Evolutionary conservation across 1,140 invertebrate genomes (phyloP).

Genomic region (Meloidogyne chitwoodi): DNA sequence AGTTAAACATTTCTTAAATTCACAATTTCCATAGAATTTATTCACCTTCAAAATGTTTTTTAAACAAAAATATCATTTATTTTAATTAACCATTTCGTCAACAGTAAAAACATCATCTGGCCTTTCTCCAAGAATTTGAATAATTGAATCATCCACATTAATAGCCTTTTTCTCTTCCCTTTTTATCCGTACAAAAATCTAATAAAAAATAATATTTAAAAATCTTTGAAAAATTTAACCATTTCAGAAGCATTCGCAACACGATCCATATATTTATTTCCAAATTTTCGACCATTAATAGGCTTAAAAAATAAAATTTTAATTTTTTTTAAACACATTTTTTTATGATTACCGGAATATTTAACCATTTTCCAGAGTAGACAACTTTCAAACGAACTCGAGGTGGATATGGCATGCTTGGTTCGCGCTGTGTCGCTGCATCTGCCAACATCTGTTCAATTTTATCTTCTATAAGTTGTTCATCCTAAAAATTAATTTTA

Average conservation of each 20-base stretch:
- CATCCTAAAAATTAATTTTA: constrained; percentile 38
- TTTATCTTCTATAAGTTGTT: constrained; percentile 38
- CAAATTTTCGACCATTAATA: constrained; percentile 36
- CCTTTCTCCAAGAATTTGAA: neutral
- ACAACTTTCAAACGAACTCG: constrained; percentile 47
- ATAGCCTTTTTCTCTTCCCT: constrained; percentile 17
- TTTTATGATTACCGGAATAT: constrained; percentile 51
- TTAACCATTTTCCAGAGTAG: constrained; percentile 47
- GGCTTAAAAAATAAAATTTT: constrained; percentile 30
- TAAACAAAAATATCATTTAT: neutral
- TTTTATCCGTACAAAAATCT: constrained; percentile 5
- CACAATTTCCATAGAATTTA: constrained; percentile 19
- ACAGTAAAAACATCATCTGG: constrained; percentile 19
- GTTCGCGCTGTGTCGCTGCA: constrained; percentile 24
- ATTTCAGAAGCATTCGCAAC: constrained; percentile 51
- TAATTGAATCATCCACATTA: constrained; percentile 14
- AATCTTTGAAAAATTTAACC: constrained; percentile 8
- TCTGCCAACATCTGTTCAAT: constrained; percentile 44
- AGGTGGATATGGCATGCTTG: constrained; percentile 43
- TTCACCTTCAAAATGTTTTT: constrained; percentile 11
- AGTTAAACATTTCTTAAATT: constrained; percentile 16
- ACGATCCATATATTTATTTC: constrained; percentile 29
- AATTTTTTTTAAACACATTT: neutral
- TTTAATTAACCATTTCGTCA: constrained; percentile 27
- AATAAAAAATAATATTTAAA: neutral